These are phyloP conservation scores for Hoplias malabaricus DNA, from an alignment of 2,113 vertebrate species.

Conservation along the genomic window DNA sequence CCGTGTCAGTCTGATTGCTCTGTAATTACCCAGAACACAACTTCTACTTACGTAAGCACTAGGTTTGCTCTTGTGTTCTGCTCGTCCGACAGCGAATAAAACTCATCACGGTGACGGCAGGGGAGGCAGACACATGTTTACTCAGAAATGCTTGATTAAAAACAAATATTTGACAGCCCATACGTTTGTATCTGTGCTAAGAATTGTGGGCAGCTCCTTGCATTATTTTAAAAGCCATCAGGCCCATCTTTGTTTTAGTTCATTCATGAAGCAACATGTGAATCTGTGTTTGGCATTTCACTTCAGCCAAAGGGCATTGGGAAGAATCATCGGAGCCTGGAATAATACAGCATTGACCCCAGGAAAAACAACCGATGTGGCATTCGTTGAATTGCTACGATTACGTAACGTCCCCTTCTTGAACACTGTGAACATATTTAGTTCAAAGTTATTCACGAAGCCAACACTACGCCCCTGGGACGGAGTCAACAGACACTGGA, in stretches of 20 bases:
- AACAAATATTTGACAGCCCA: background rate
- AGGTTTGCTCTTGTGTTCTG: background rate
- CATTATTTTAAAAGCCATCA: conserved; percentile 2
- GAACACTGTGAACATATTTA: background rate
- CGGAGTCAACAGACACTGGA: background rate
- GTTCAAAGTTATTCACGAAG: conserved; percentile 4
- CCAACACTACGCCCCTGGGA: background rate
- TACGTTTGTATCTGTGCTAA: background rate
- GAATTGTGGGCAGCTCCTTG: background rate
- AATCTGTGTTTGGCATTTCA: conserved; percentile 9
- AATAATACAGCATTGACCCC: conserved; percentile 10
- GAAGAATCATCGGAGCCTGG: conserved; percentile 1
- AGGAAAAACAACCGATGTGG: conserved; percentile 9
- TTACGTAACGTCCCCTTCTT: background rate
- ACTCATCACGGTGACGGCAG: background rate
- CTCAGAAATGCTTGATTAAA: background rate
- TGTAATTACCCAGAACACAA: background rate
- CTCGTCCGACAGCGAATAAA: background rate
- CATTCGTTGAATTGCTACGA: conserved; percentile 13
- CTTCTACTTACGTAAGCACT: background rate
- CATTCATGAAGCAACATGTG: conserved; percentile 3
- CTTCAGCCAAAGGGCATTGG: background rate
- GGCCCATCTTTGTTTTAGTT: background rate
- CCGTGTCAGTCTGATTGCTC: background rate
- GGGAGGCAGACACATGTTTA: background rate